A percentile compares a stretch with the other conserved stretches of the same genome.
Conservation (phyloP, 2,888 invertebrate genomes). For the Isoperla grammatica region DNA sequence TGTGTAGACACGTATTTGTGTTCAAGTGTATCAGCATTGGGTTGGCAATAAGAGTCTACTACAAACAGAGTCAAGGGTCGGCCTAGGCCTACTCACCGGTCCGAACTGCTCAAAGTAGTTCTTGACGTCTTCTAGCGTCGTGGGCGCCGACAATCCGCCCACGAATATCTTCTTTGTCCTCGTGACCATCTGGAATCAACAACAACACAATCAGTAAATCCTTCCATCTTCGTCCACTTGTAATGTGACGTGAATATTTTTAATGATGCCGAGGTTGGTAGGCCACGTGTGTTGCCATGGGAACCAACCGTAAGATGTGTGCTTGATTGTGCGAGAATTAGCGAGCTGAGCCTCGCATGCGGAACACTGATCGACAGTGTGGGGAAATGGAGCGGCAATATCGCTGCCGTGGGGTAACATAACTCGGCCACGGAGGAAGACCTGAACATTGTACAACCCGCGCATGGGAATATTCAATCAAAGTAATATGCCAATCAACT, state of each 20-base stretch:
- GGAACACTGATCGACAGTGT: background rate
- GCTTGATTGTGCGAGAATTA: background rate
- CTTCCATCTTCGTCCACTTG: too few relatives aligned
- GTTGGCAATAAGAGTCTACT: slow-evolving; percentile 27
- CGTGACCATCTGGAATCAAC: slow-evolving; percentile 89
- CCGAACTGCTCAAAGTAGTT: slow-evolving; percentile 99
- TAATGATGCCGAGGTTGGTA: background rate
- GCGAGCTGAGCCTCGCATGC: background rate
- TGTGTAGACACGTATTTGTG: too few relatives aligned
- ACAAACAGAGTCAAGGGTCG: too few relatives aligned
- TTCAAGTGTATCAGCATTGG: slow-evolving; percentile 3
- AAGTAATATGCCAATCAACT: too few relatives aligned
- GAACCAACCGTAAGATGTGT: background rate
- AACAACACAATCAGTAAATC: background rate
- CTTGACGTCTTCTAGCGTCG: slow-evolving; percentile 99
- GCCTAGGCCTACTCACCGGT: slow-evolving; percentile 88
- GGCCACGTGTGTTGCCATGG: background rate
- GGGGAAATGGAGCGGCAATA: slow-evolving; percentile 12
- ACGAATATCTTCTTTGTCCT: slow-evolving; percentile 99
- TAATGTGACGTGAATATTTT: background rate
- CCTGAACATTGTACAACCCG: too few relatives aligned
- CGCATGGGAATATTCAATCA: too few relatives aligned
- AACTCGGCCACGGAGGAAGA: too few relatives aligned
- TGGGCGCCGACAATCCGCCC: slow-evolving; percentile 98
- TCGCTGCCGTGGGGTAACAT: background rate